These are phyloP conservation scores for Malacoctenus gilli DNA, from an alignment of 2,797 vertebrate species.

Conservation along the genomic window DNA sequence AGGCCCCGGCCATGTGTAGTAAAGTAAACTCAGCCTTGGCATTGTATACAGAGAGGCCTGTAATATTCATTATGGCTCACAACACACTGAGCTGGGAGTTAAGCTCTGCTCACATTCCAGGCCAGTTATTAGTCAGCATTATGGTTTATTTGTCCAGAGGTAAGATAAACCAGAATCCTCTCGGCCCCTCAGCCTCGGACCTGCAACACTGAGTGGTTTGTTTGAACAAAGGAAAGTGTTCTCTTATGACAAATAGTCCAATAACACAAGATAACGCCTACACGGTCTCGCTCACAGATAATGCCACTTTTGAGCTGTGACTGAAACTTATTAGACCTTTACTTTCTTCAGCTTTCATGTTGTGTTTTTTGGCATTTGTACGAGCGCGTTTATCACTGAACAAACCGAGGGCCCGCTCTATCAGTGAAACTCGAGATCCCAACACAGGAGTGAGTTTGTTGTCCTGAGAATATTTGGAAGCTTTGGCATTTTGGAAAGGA, in stretches of 20 bases:
- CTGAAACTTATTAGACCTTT: slow-evolving; percentile 45
- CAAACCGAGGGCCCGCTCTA: slow-evolving; percentile 33
- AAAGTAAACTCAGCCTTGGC: slow-evolving; percentile 71
- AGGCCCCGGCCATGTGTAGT: slow-evolving; percentile 70
- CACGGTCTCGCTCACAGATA: slow-evolving; percentile 75
- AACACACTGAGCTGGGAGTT: slow-evolving; percentile 65
- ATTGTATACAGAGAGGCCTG: slow-evolving; percentile 74
- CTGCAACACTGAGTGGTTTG: slow-evolving; percentile 85
- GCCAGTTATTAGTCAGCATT: slow-evolving; percentile 92
- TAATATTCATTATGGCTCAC: slow-evolving; percentile 84
- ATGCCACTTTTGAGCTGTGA: slow-evolving; percentile 69
- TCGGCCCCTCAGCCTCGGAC: slow-evolving; percentile 58
- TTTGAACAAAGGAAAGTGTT: slow-evolving; percentile 88
- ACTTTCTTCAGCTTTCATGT: slow-evolving; percentile 42
- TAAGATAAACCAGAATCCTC: slow-evolving; percentile 92
- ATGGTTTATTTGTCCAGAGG: slow-evolving; percentile 91
- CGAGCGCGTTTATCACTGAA: slow-evolving; percentile 36
- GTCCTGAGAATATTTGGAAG: slow-evolving; percentile 50
- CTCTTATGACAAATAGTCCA: slow-evolving; percentile 89
- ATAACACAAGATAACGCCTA: slow-evolving; percentile 85
- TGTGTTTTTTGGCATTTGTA: slow-evolving; percentile 52
- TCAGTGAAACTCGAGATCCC: slow-evolving; percentile 38
- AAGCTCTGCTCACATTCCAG: slow-evolving; percentile 88
- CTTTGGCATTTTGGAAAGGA: slow-evolving; percentile 44
- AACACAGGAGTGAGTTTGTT: slow-evolving; percentile 38